Evolutionary conservation across 2,797 vertebrate species (phyloP).

Genomic region (Eurystomus glaucurus): DNA sequence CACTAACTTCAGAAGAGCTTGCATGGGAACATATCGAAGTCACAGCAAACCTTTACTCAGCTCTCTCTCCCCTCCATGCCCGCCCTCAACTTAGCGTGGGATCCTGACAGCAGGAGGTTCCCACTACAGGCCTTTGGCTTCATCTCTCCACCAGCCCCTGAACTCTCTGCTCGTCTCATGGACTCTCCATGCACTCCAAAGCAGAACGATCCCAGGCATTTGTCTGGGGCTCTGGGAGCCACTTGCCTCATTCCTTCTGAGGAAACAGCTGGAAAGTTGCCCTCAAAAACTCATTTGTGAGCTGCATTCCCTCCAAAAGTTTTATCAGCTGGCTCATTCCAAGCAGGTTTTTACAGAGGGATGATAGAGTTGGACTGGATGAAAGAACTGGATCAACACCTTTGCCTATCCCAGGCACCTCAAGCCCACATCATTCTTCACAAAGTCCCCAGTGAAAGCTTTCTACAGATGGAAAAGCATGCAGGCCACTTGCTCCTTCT

Average conservation of each 20-base stretch:
- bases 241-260: slow-evolving; percentile 45
- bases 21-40: slow-evolving; percentile 67
- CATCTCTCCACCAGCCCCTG: background rate
- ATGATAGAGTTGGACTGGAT: background rate
- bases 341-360: slow-evolving; percentile 17
- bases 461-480: background rate
- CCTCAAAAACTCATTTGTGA: slow-evolving; percentile 49
- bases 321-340: slow-evolving; percentile 51
- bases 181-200: background rate
- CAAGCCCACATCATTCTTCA: background rate
- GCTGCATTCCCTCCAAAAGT: slow-evolving; percentile 7
- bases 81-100: slow-evolving; percentile 73
- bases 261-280: slow-evolving; percentile 64
- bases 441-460: background rate
- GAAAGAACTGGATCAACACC: background rate
- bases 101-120: slow-evolving; percentile 78
- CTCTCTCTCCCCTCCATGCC: slow-evolving; percentile 23
- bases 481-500: background rate
- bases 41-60: slow-evolving; percentile 31
- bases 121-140: slow-evolving; percentile 70
- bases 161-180: slow-evolving; percentile 42
- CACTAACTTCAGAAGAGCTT: background rate
- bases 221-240: slow-evolving; percentile 32
- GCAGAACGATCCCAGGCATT: slow-evolving; percentile 60
- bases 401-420: background rate